Percentiles rank a stretch among this genome's conserved stretches.
Evolutionary conservation across 2,888 invertebrate species (phyloP).

Genomic region (Oscheius sp.): DNA sequence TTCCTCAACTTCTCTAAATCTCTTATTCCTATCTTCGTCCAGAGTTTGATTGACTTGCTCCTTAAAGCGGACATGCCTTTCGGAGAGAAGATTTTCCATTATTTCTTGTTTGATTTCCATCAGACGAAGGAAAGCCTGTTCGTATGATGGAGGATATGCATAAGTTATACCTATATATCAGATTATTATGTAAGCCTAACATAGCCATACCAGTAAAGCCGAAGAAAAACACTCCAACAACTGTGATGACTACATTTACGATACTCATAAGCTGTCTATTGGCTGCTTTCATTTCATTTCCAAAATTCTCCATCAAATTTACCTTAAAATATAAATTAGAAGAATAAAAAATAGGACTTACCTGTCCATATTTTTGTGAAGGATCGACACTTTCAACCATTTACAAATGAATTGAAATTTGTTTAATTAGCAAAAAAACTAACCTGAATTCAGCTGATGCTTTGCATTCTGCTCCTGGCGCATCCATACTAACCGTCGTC

Average conservation of each 20-base stretch:
- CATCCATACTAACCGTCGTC: too few relatives aligned
- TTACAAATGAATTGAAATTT: too few relatives aligned
- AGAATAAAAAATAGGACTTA: conserved; percentile 15
- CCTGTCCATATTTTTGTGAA: conserved; percentile 49
- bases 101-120: conserved; percentile 84
- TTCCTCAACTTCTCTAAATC: conserved; percentile 33
- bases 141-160: conserved; percentile 77
- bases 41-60: conserved; percentile 82
- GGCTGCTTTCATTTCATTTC: conserved; percentile 43
- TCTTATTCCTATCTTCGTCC: conserved; percentile 36
- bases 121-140: conserved; percentile 74
- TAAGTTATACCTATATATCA: conserved; percentile 74
- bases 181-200: too few relatives aligned
- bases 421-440: too few relatives aligned
- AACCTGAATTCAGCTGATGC: too few relatives aligned
- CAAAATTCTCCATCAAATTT: conserved; percentile 39
- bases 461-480: too few relatives aligned
- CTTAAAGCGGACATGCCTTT: conserved; percentile 84
- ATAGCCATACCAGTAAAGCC: conserved; percentile 81
- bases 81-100: conserved; percentile 76
- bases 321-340: conserved; percentile 13
- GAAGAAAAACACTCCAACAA: conserved; percentile 92
- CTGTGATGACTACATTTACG: conserved; percentile 90
- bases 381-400: conserved; percentile 48
- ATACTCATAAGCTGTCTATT: conserved; percentile 77